Evolutionary conservation across 2,888 invertebrate genomes (phyloP), one percentile per base, ranked within the genome.

Genomic region (Muschampia plurimacula): DNA sequence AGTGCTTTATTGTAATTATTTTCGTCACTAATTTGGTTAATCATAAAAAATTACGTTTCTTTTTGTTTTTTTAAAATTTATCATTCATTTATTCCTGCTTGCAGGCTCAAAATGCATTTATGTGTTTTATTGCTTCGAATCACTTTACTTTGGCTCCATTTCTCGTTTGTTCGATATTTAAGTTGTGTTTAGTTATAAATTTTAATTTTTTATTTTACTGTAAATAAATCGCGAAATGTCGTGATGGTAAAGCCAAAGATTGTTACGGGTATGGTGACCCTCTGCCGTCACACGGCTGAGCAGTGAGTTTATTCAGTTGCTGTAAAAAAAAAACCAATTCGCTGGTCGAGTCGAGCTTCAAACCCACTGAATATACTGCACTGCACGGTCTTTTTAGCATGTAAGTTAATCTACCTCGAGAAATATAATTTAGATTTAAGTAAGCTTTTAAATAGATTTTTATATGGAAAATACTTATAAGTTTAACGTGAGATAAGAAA

Each of bases 191-290:
- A 84, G 81, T 78, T 60, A 36, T 36, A 60, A 36, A 81, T 82
- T 83, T 85, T 84, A 81, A 81, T 81, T 87, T 79, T 81, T 87
- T 79, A 28, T 46, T 44, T 83, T 85, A 85, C 77, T 89, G 88
- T 89, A 89, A 82, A 88, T 90, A 87, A 83, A 89, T 94, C 93
- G 93, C 93, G 93, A 94, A 82, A 86, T 91, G 88, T 94, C 94
- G 94, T 94, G 94, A 94, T 94, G 94, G 94, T 94, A 90, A 94
- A 94, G 93, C 94, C 94, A 94, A 94, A 94, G 94, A 94, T 93
- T 92, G 88, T 91, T 94, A 94, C 94, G 94, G 94, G 94, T 94
- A 94, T 86, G 94, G 94, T 94, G 94, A 93, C 94, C 94, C 94
- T 93, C 92, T 92, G 93, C 94, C 94, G 94, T 94, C 94, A 94